These are phyloP conservation scores for Trichogramma pretiosum DNA, from an alignment of 1,140 invertebrate species.

Conservation along the genomic window DNA sequence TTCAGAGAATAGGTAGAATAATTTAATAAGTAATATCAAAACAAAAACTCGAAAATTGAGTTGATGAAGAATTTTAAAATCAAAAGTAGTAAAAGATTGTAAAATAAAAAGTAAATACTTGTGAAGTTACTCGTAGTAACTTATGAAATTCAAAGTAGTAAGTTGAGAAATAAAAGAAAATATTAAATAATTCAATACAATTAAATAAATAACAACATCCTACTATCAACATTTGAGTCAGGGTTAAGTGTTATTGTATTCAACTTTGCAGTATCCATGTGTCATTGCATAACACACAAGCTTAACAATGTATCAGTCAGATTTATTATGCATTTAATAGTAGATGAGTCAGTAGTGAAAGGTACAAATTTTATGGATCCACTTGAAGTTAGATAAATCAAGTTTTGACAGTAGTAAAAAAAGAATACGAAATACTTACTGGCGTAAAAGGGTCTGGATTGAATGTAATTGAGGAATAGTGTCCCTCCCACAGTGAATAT, in stretches of 20 bases:
- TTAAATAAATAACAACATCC: neutral
- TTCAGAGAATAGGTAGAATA: too few species aligned
- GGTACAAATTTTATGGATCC: too few species aligned
- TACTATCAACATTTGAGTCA: neutral
- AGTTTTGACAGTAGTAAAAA: neutral
- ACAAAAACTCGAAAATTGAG: too few species aligned
- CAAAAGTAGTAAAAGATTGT: neutral
- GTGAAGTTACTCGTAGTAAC: too few species aligned
- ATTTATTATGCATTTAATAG: too few species aligned
- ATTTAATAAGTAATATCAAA: too few species aligned
- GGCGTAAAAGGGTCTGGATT: neutral
- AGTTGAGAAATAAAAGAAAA: neutral
- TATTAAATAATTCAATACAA: neutral
- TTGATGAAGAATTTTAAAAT: neutral
- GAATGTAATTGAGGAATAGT: neutral
- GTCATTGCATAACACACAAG: slow-evolving; percentile 8
- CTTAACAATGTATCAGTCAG: neutral
- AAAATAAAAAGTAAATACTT: too few species aligned
- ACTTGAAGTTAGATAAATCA: too few species aligned
- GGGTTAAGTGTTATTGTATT: too few species aligned
- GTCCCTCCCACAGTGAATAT: neutral
- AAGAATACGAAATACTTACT: slow-evolving; percentile 4
- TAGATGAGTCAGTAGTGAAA: too few species aligned
- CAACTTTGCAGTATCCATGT: neutral
- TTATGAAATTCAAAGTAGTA: neutral